Evolutionary conservation across 1,140 invertebrate genomes (phyloP).

Genomic region (Caenorhabditis elegans): WBcel235 BX284605.5:9867001-9867500

Average conservation of each 20-base stretch:
- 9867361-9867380: neutral
- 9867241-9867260: neutral
- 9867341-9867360: neutral
- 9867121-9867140: neutral
- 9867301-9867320: neutral
- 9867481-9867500: no score
- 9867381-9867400: neutral
- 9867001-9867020: neutral
- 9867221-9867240: neutral
- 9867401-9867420: neutral
- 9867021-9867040: no score
- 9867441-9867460: no score
- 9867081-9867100: neutral
- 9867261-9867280: neutral
- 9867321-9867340: neutral
- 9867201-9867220: neutral
- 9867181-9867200: neutral
- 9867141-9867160: neutral
- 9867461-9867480: no score
- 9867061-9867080: slow-evolving; percentile 11
- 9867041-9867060: neutral
- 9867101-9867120: neutral
- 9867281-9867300: neutral
- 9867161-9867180: neutral
- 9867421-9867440: no score